Evolutionary conservation across 2,888 invertebrate genomes (phyloP), one percentile per base, ranked within the genome.

Genomic region (Andrena chrysosceles): DNA sequence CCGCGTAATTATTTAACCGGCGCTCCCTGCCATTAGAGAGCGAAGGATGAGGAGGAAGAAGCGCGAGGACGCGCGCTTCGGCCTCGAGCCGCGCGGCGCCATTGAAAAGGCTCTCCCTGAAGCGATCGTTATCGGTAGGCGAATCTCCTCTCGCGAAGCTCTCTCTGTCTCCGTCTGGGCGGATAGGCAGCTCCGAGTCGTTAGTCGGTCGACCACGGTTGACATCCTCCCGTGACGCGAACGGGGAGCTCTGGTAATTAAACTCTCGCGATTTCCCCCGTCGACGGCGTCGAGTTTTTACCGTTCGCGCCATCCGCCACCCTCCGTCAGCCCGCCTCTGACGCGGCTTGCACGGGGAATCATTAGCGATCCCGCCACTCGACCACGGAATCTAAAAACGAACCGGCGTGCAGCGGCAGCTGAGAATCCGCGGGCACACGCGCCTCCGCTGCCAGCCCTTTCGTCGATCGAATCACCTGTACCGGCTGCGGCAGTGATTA

Each of bases 281-380:
- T 77, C 83, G 76, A 54, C 78, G 77, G 67, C 72, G 66, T 42
- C 70, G 59, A 33, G 67, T 83, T 88, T 86, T 86, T 81, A 85
- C 81, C 60, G 62, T 52, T 79, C 54, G 62, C 72, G 35, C 70
- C 42, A 67, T 64, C 68, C 49, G 35, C 49, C 69, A 35, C 20
- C 31, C 59, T 35, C 33, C 56, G 33, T 42, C 31, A 26, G 33
- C 31, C 59, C 8, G 54, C 74, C 59, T 52, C 77, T 63, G 75
- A 66, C 60, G 68, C 62, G 56, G 68, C 60, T 56, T 77, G 62
- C 73, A 67, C 79, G 56, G 69, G 59, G 71, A 73, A 85, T 85
- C 87, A 88, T 87, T 87, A 87, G 79, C 86, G 85, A 86, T 77
- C 86, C 56, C 78, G 74, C 63, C 81, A 75, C 83, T 85, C 83